Evolutionary conservation across 2,888 invertebrate species (phyloP), one percentile per base, ranked within the genome.

Genomic region (Drosophila rubida): DNA sequence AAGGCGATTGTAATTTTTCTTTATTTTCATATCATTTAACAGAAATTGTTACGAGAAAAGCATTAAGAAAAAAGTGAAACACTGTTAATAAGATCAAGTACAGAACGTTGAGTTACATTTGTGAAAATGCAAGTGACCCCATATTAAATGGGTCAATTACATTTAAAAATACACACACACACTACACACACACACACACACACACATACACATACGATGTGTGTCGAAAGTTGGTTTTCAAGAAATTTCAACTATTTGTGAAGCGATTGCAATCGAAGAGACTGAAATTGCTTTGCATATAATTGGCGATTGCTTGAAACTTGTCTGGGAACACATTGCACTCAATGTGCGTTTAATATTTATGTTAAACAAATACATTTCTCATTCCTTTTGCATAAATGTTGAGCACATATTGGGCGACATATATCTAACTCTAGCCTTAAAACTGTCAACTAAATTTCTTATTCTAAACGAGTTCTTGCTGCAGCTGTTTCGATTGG

Each of bases 21-120:
- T 48, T 64, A 37, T 22, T 44, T 54, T 37, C 37, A 55, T 70
- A 80, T 65, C 51, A 66, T 68, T 62, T 62, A 71, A 69, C 71
- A 60, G 62, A 73, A 69, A 80, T 59, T 76, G 87, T 78, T 72
- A 70, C 32, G 19, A 19, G 60, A 59, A 75, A 60, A 69, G 37
- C 14, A 13, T 25, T 25, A 42, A 14, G 30, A 53, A 42, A 45
- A 53, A 42, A 45, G 4, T 53, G 13, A 62, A 39, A 53, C 2
- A 32, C 23, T 49, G 46, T 51, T 30, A 16, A 64, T 30, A 16
- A 64, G 41, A 48, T 35, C 13, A 51, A 64, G 35, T 23, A 50
- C 53, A 57, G 16, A 62, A 59, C 53, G 50, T 66, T 62, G 39
- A 64, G 61, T 72, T 65, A 59, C 19, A 55, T 55, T 62, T 59